phyloP scores from a whole-genome alignment of 2,113 vertebrate species.

The Rostratula benghalensis region DNA sequence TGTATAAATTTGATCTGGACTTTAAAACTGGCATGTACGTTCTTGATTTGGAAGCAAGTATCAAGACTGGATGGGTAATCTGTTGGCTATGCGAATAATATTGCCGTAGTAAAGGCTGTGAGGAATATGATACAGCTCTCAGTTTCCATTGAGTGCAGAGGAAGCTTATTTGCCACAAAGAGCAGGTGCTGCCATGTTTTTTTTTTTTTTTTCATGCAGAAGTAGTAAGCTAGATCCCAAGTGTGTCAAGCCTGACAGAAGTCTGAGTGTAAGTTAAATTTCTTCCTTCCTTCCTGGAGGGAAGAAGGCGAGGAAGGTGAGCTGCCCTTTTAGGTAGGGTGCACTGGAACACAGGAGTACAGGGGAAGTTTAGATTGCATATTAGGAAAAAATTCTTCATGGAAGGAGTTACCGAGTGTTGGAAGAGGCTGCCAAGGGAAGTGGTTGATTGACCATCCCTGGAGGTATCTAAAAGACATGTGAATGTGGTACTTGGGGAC shows the following conservation, averaged over 20 bases:
- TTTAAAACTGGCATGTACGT: constrained; percentile 17
- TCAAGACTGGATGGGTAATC: not conserved
- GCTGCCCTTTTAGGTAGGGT: accelerated
- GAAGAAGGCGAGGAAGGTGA: not conserved
- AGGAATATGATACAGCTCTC: constrained; percentile 31
- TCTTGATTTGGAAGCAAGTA: constrained; percentile 48
- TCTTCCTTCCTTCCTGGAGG: not conserved
- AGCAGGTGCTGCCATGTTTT: not conserved
- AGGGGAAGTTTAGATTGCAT: not conserved
- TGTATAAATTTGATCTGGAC: constrained; percentile 47
- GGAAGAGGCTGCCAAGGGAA: not conserved
- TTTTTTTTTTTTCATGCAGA: not conserved
- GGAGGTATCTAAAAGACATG: not conserved
- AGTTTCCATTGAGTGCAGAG: not conserved
- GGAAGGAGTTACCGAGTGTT: not conserved
- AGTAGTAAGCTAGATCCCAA: not conserved
- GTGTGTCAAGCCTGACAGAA: not conserved
- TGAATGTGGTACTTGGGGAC: not conserved
- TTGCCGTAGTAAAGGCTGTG: constrained; percentile 24
- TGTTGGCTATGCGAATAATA: constrained; percentile 26
- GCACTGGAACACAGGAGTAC: accelerated
- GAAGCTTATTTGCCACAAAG: constrained; percentile 33
- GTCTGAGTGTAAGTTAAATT: not conserved
- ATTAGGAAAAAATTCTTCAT: not conserved
- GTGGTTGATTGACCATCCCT: not conserved